Evolutionary conservation across 2,113 vertebrate genomes (phyloP).

Genomic region (Jacana jacana): DNA sequence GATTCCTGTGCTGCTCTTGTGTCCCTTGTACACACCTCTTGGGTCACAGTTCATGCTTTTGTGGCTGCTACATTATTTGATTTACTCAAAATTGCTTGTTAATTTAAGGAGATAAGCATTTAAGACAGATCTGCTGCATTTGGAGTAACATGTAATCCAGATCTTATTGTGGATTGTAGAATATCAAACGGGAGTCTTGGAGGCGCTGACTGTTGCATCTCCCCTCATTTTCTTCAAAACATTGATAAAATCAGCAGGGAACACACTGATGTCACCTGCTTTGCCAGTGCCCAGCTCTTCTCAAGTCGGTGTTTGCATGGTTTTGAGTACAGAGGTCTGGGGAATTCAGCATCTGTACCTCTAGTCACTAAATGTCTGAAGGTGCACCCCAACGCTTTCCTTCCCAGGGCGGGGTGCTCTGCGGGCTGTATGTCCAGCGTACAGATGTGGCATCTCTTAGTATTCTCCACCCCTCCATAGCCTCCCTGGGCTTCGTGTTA

Average conservation of each 20-base stretch:
- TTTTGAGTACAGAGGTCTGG: neutral
- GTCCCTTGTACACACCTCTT: neutral
- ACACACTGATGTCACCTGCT: neutral
- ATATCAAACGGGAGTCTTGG: neutral
- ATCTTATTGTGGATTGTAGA: neutral
- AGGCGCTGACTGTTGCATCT: neutral
- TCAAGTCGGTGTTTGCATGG: neutral
- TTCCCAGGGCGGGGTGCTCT: neutral
- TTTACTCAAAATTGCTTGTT: neutral
- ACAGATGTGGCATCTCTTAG: neutral
- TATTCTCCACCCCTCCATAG: neutral
- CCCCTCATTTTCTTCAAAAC: neutral
- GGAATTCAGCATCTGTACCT: neutral
- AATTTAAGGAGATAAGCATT: neutral
- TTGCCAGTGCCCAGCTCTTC: rapidly evolving
- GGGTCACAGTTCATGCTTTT: neutral
- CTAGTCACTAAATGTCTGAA: neutral
- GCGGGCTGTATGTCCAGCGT: neutral
- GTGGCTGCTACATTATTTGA: neutral
- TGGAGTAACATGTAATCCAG: neutral
- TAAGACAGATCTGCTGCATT: neutral
- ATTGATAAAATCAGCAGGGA: neutral
- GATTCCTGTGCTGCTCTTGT: neutral
- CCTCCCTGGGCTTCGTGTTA: neutral
- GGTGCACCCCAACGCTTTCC: neutral